Evolutionary conservation across 2,113 vertebrate species (phyloP).

Genomic region (Psophia crepitans): DNA sequence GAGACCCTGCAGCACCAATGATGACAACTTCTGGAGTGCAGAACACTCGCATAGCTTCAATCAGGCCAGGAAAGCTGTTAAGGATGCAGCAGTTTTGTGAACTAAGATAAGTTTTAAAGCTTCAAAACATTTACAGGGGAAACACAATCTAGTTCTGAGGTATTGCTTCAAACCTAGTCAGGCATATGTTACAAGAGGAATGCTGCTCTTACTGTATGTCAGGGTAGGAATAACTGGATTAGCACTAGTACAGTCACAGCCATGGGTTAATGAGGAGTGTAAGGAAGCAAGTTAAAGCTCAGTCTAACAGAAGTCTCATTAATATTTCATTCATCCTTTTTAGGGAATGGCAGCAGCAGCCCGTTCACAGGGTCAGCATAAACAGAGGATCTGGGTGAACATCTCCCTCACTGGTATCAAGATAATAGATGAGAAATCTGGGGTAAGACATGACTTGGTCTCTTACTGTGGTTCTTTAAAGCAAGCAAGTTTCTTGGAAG

Average conservation of each 20-base stretch:
- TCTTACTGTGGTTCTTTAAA: background rate
- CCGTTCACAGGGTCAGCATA: slow-evolving; percentile 96
- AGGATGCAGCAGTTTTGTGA: background rate
- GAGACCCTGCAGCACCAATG: background rate
- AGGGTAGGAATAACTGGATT: background rate
- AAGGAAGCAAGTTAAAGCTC: background rate
- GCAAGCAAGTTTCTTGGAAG: background rate
- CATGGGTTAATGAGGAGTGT: background rate
- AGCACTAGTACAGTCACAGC: background rate
- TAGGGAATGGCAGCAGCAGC: slow-evolving; percentile 94
- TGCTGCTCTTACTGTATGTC: background rate
- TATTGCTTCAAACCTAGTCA: background rate
- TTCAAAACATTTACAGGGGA: background rate
- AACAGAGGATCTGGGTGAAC: slow-evolving; percentile 93
- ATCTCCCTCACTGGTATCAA: slow-evolving; percentile 94
- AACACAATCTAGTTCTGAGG: background rate
- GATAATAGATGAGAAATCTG: slow-evolving; percentile 93
- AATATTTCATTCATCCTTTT: background rate
- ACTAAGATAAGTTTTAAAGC: background rate
- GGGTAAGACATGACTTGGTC: slow-evolving; percentile 77
- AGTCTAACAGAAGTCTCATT: background rate
- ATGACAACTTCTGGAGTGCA: background rate
- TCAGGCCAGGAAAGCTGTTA: background rate
- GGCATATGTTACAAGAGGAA: background rate
- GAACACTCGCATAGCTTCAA: background rate